Base-by-base conservation (phyloP, 2,797 vertebrate species). In the Paedocypris micromegethes region DNA sequence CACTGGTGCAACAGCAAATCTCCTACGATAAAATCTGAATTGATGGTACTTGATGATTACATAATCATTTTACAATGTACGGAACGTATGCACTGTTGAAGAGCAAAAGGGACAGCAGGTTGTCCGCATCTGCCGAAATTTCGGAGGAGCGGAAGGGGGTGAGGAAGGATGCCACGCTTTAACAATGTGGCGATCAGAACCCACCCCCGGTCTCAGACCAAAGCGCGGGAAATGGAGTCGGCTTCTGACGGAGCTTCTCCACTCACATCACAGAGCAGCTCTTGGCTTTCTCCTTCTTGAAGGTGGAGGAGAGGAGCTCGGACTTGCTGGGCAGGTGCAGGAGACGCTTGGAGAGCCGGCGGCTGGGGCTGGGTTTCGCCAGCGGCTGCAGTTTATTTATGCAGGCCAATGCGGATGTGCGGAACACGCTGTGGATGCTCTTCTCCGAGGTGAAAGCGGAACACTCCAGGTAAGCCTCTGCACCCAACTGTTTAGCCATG, bases 361-460 rank as follows among this genome's bases (percentile, higher is more conserved):
- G 91, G 46, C 85, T 86, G 8, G 94, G 94, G 83, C 92, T 94
- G 1, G 91, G 84, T 78, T 90, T 89, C 0, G 89, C 83, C 43
- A 85, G 76, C 0, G 85, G 82, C 81, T 90, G 86, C 42, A 92
- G 83, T 81, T 90, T 93, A 87, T 90, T 95, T 77, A 96, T 88
- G 82, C 93, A 96, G 79, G 93, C 87, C 80, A 90, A 84, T 0
- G 94, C 93, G 0, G 92, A 92, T 0, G 84, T 92, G 74, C 95
- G 92, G 82, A 98, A 97, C 79, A 96, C 90, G 68, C 94, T 96
- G 85, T 98, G 94, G 73, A 98, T 92, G 50, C 95, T 98, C 77
- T 96, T 97, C 84, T 98, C 95, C 0, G 95, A 98, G 56, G 95
- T 96, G 86, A 97, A 97, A 1, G 94, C 94, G 0, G 95, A 98